These are phyloP conservation scores for Uria aalge DNA, from an alignment of 2,113 vertebrate genomes.

Conservation along the genomic window DNA sequence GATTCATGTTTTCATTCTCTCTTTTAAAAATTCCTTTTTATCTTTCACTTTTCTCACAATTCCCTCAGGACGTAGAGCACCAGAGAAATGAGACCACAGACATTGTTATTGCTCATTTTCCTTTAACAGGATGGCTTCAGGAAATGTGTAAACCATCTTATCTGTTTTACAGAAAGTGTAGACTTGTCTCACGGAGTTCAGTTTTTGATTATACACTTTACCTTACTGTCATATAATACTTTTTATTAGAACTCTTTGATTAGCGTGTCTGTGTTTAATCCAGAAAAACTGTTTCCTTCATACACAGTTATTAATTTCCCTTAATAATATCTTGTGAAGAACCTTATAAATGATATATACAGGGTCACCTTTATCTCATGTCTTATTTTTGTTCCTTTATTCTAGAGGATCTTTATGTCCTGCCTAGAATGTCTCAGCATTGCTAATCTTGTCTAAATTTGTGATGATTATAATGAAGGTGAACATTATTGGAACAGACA, in stretches of 20 bases:
- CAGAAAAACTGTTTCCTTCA: not conserved
- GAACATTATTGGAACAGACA: not conserved
- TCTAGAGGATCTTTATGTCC: not conserved
- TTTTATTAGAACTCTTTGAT: not conserved
- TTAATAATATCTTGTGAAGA: not conserved
- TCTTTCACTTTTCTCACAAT: not conserved
- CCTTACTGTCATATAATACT: not conserved
- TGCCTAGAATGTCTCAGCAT: not conserved
- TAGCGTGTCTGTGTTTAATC: not conserved
- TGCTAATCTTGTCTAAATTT: not conserved
- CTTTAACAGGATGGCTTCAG: not conserved
- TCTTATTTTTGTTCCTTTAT: not conserved
- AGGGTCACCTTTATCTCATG: not conserved
- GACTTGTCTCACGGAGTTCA: not conserved
- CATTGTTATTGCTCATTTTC: not conserved
- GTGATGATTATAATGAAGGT: not conserved
- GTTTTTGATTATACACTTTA: not conserved
- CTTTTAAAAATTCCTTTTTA: not conserved
- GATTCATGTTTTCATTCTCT: not conserved
- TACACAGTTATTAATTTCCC: not conserved
- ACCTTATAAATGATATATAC: not conserved
- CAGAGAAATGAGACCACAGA: not conserved
- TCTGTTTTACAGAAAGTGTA: not conserved
- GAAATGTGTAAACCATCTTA: not conserved
- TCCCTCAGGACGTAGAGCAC: not conserved